A percentile compares a stretch with the other conserved stretches of the same genome.
Conservation (phyloP, 2,113 vertebrate species). For the Amblyopsis rosae region DNA sequence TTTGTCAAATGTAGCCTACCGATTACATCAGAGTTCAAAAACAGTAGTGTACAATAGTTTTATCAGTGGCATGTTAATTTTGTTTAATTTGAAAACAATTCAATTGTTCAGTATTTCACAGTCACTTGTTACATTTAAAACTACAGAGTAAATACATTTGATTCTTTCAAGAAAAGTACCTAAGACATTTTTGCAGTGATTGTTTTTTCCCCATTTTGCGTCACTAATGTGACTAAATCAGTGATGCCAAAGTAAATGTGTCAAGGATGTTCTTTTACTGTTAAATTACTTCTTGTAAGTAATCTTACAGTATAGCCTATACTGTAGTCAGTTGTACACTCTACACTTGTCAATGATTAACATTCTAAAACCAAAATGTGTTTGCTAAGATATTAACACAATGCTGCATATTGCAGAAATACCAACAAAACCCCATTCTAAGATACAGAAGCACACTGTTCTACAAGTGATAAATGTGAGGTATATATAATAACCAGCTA, state of each 20-base stretch:
- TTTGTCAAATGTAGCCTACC: background rate
- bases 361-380: slow-evolving; percentile 17
- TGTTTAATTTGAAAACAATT: slow-evolving; percentile 26
- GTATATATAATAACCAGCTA: too few species aligned
- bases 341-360: background rate
- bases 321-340: slow-evolving; percentile 12
- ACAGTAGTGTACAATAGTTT: slow-evolving; percentile 28
- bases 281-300: slow-evolving; percentile 16
- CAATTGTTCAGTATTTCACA: slow-evolving; percentile 33
- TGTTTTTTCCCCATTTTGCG: background rate
- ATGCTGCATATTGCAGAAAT: slow-evolving; percentile 53
- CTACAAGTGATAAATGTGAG: too few species aligned
- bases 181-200: slow-evolving; percentile 20
- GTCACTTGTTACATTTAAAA: slow-evolving; percentile 36
- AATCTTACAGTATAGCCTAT: slow-evolving; percentile 14
- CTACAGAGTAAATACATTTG: background rate
- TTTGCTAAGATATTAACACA: slow-evolving; percentile 8
- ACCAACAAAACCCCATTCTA: background rate
- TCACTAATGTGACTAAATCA: too few species aligned
- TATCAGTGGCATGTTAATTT: slow-evolving; percentile 43
- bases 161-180: slow-evolving; percentile 13
- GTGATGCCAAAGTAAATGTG: slow-evolving; percentile 11
- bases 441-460: too few species aligned
- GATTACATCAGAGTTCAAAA: slow-evolving; percentile 17
- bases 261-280: slow-evolving; percentile 4